phyloP scores from a whole-genome alignment of 2,113 vertebrate genomes.

The Phylloscopus trochiloides region DNA sequence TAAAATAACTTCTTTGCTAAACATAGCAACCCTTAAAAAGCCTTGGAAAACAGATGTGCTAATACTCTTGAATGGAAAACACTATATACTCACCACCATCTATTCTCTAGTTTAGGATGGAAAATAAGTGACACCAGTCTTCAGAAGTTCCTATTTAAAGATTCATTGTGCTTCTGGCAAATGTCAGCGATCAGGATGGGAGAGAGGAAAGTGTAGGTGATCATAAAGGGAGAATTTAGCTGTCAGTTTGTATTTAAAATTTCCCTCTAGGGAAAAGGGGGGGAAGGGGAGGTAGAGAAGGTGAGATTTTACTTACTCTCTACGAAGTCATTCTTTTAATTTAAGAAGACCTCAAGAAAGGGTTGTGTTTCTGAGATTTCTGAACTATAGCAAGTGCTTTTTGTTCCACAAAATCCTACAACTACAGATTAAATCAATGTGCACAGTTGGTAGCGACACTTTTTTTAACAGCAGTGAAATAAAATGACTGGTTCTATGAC shows the following conservation, averaged over 20 bases:
- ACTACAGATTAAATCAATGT: conserved; percentile 26
- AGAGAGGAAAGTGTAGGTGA: neutral
- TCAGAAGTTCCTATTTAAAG: conserved; percentile 26
- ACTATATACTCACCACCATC: neutral
- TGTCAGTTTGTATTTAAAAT: neutral
- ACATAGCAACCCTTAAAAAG: neutral
- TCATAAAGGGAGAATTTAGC: neutral
- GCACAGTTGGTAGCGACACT: conserved; percentile 28
- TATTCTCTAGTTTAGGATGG: neutral
- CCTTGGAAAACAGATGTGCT: conserved; percentile 44
- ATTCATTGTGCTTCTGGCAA: conserved; percentile 19
- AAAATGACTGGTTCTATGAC: conserved; percentile 40
- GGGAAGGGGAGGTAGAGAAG: neutral
- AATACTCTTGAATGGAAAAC: neutral
- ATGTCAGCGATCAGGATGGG: neutral
- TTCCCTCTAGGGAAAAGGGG: neutral
- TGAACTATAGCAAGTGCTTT: neutral
- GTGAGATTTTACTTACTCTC: neutral
- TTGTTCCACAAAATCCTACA: conserved; percentile 14
- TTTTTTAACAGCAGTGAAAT: conserved; percentile 56
- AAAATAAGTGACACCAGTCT: neutral
- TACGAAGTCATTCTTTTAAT: neutral
- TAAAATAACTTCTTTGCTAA: neutral
- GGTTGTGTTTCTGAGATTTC: neutral
- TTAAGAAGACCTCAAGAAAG: neutral